phyloP scores from a whole-genome alignment of 2,113 vertebrate species.

The Antechinus stuartii region DNA sequence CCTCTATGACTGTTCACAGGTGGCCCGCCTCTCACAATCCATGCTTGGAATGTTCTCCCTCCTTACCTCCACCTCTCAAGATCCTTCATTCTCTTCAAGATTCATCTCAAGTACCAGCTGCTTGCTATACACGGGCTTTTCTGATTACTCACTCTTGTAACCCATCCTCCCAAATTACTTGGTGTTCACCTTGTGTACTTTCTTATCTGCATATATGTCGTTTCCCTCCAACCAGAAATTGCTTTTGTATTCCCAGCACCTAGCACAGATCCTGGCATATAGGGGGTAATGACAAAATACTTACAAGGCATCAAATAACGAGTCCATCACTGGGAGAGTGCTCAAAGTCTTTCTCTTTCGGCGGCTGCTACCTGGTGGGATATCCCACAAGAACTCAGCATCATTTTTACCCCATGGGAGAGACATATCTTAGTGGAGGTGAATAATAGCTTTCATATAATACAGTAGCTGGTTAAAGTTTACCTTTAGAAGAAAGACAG shows the following conservation, averaged over 20 bases:
- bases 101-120: background rate
- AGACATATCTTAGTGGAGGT: background rate
- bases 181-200: background rate
- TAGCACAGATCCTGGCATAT: background rate
- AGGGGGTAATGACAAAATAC: background rate
- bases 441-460: background rate
- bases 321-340: background rate
- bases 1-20: background rate
- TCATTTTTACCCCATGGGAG: background rate
- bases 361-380: background rate
- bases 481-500: background rate
- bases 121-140: background rate
- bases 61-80: background rate
- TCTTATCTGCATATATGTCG: background rate
- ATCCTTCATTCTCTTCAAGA: background rate
- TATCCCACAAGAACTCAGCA: background rate
- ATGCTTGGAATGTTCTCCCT: background rate
- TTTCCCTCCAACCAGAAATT: background rate
- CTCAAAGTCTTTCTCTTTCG: background rate
- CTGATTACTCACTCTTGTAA: background rate
- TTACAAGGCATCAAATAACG: background rate
- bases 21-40: background rate
- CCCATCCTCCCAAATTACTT: no score
- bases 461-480: background rate
- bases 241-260: background rate